These are phyloP conservation scores for Mycteria americana DNA, from an alignment of 2,797 vertebrate genomes.

Conservation along the genomic window DNA sequence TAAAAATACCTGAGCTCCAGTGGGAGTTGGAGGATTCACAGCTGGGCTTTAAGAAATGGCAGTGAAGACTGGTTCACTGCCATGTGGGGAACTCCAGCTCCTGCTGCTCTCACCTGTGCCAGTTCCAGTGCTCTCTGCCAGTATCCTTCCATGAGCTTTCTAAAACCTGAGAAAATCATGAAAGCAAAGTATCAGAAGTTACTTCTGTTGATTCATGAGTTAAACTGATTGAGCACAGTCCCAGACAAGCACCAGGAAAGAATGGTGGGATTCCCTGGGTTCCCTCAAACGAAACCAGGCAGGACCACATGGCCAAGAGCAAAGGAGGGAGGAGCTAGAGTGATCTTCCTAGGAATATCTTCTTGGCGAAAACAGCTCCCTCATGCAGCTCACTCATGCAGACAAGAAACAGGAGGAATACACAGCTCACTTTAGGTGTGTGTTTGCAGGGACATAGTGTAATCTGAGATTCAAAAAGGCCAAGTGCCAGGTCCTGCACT, in stretches of 20 bases:
- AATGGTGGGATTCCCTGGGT: background rate
- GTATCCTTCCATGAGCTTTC: background rate
- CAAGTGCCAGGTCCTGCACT: too few species aligned
- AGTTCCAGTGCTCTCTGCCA: background rate
- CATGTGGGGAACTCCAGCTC: background rate
- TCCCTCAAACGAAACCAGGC: background rate
- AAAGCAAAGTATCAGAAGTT: background rate
- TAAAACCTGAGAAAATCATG: background rate
- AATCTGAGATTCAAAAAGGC: too few species aligned
- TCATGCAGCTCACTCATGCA: background rate
- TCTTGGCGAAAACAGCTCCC: background rate
- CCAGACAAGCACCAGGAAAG: background rate
- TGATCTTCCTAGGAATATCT: background rate
- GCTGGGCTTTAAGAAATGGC: background rate
- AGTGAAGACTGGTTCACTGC: background rate
- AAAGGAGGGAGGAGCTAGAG: background rate
- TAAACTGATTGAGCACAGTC: background rate
- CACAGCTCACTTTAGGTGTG: background rate
- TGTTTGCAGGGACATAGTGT: background rate
- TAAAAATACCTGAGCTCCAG: background rate
- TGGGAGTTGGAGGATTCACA: background rate
- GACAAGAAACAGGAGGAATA: background rate
- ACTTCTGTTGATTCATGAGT: background rate
- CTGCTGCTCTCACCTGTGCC: background rate
- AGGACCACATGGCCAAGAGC: background rate